phyloP scores from a whole-genome alignment of 2,113 vertebrate genomes.

The Rattus rattus region DNA sequence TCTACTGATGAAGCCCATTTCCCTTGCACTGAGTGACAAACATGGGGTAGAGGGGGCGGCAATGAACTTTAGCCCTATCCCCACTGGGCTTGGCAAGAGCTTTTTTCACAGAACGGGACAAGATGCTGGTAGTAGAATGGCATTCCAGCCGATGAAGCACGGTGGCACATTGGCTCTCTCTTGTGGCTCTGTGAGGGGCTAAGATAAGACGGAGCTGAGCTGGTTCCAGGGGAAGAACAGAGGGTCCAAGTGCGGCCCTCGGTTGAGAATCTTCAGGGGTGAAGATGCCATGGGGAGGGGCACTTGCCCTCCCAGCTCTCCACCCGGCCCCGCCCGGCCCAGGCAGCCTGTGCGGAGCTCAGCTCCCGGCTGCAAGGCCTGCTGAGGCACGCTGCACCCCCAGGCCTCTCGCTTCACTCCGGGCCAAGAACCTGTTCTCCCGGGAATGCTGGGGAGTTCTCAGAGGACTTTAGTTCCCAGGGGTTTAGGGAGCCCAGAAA shows the following conservation, averaged over 20 bases:
- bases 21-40: background rate
- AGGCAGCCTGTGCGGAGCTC: conserved; percentile 81
- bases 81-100: background rate
- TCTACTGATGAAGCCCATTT: background rate
- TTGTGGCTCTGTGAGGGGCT: background rate
- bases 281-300: conserved; percentile 66
- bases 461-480: conserved; percentile 87
- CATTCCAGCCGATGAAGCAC: background rate
- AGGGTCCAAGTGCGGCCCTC: background rate
- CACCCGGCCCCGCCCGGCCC: conserved; percentile 80
- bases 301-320: conserved; percentile 84
- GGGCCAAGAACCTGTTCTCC: conserved; percentile 90
- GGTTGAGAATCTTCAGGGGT: background rate
- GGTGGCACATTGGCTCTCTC: background rate
- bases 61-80: background rate
- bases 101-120: background rate
- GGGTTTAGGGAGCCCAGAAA: conserved; percentile 70
- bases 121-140: background rate
- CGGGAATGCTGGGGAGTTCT: conserved; percentile 87
- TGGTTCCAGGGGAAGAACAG: background rate
- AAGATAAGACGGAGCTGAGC: background rate
- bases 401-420: conserved; percentile 73
- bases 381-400: conserved; percentile 86
- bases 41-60: background rate
- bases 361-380: conserved; percentile 87